Percentiles rank a stretch among this genome's conserved stretches.
phyloP scores from a whole-genome alignment of 2,888 invertebrate species.

The Apamea anceps region DNA sequence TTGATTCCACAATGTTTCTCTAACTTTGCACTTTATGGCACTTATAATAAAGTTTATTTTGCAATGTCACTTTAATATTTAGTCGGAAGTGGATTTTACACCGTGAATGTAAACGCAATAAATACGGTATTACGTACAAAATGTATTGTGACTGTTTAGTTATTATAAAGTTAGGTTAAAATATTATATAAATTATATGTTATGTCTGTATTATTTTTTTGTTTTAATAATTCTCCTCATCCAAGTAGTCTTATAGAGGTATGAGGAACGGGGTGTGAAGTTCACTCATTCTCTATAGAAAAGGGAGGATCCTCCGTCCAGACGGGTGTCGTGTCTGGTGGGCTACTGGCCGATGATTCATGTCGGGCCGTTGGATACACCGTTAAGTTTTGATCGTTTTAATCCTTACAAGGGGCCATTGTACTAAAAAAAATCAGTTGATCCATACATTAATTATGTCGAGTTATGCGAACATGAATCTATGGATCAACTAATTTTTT shows the following conservation, averaged over 20 bases:
- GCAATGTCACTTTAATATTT: neutral
- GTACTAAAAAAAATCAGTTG: too few species aligned
- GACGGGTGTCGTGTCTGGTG: too few species aligned
- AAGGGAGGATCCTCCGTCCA: too few species aligned
- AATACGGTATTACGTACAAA: conserved; percentile 39
- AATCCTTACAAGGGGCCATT: too few species aligned
- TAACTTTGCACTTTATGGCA: neutral
- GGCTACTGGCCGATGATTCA: too few species aligned
- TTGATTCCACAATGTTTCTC: neutral
- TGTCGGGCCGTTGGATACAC: too few species aligned
- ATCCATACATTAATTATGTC: too few species aligned
- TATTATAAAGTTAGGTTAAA: neutral
- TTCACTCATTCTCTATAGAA: neutral
- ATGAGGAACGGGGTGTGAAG: neutral
- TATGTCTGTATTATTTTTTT: neutral
- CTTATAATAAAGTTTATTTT: neutral
- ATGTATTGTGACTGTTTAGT: conserved; percentile 26
- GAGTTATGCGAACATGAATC: too few species aligned
- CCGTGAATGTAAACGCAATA: conserved; percentile 35
- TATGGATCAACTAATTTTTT: too few species aligned
- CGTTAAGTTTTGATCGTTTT: too few species aligned
- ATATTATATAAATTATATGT: conserved; percentile 47
- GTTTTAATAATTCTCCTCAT: conserved; percentile 9
- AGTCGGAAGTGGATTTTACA: neutral
- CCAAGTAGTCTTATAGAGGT: neutral